Base-by-base conservation (phyloP, 2,113 vertebrate species). In the Seriola quinqueradiata region DNA sequence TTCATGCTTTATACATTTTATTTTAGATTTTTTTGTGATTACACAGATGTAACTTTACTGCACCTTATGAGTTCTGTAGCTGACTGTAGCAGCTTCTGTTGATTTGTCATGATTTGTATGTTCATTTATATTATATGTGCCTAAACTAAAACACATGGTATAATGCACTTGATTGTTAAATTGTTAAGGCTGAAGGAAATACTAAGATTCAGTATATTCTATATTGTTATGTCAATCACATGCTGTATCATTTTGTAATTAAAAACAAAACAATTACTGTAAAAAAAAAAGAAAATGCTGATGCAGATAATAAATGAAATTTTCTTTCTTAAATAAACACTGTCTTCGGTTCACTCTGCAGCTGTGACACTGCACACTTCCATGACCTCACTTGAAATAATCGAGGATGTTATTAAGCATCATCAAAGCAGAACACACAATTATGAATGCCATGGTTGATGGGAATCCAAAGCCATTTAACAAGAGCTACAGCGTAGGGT, bases 401-500 rank as follows among this genome's bases (percentile, higher is more conserved):
- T 89, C 81, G 84, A 86, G 85, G 82, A 90, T 90, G 89, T 86
- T 88, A 88, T 90, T 85, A 91, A 87, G 76, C 68, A 87, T 73
- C 87, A 91, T 92, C 89, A 92, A 93, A 92, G 88, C 16, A 23
- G 28, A 69, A 28, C 9, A 7, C 3, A 0, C n/a, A 17, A 48
- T 57, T n/a, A 13, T 1, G 34, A 57, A 55, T 38, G 2, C 14
- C 40, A 50, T 17, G 38, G 50, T 74, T 71, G 60, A 79, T 83
- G 79, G 48, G 40, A 52, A 10, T 77, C 79, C 70, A 81, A 82
- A 83, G 38, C 14, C 58, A 13, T 58, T 79, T 12, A 42, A 70
- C 59, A 48, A 19, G 44, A 69, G 36, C 72, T 71, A 11, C 28
- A 4, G 50, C 3, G 16, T 19, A 71, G 61, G 50, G 60, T n/a